phyloP scores from a whole-genome alignment of 2,797 vertebrate genomes.

The Moxostoma hubbsi region DNA sequence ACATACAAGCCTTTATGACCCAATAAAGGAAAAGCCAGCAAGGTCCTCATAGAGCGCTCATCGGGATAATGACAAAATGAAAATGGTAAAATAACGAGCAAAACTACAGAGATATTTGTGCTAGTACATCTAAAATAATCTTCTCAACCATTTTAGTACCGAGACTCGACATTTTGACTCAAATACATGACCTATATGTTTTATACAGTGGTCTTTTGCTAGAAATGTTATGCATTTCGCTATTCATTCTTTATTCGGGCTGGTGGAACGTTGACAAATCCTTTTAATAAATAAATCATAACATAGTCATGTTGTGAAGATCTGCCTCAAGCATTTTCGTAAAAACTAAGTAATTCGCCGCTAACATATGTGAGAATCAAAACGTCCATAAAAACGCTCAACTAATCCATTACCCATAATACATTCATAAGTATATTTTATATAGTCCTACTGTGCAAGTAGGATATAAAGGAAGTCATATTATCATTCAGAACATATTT shows the following conservation, averaged over 20 bases:
- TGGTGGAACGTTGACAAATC: conserved; percentile 50
- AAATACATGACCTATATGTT: not conserved
- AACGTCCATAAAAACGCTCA: conserved; percentile 56
- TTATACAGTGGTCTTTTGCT: not conserved
- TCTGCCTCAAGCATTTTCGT: conserved; percentile 54
- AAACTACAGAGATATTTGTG: conserved; percentile 42
- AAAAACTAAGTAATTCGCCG: conserved; percentile 56
- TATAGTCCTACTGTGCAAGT: conserved; percentile 58
- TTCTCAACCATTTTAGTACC: conserved; percentile 22
- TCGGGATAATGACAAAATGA: conserved; percentile 35
- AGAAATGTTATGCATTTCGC: conserved; percentile 3
- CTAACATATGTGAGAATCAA: conserved; percentile 59
- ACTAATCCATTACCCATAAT: conserved; percentile 59
- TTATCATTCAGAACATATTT: conserved; percentile 63
- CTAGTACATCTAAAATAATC: conserved; percentile 47
- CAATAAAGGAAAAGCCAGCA: conserved; percentile 52
- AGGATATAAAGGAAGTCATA: conserved; percentile 61
- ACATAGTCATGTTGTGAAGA: conserved; percentile 38
- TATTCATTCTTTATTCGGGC: conserved; percentile 40
- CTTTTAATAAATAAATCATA: conserved; percentile 56
- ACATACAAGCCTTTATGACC: conserved; percentile 61
- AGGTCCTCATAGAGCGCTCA: conserved; percentile 31
- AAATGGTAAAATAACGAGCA: conserved; percentile 43
- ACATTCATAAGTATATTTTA: conserved; percentile 61
- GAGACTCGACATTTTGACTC: conserved; percentile 3